phyloP scores from a whole-genome alignment of 2,888 invertebrate species.

The Xestia ashworthii region DNA sequence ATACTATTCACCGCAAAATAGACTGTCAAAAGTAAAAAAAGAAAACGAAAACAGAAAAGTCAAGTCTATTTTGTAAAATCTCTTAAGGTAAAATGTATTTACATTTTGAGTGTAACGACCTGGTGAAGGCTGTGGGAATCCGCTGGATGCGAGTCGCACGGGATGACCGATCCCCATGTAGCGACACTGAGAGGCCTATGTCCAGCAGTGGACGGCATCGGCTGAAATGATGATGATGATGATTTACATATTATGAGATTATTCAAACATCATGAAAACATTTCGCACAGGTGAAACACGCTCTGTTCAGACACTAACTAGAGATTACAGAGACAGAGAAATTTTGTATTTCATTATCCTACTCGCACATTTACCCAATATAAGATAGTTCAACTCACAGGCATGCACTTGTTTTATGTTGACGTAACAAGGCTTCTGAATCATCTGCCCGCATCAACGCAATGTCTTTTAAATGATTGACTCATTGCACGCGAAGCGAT shows the following conservation, averaged over 20 bases:
- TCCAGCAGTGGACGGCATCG: too few relatives aligned
- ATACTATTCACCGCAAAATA: neutral
- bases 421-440: conserved; percentile 22
- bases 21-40: too few relatives aligned
- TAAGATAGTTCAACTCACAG: conserved; percentile 3
- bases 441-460: conserved; percentile 32
- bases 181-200: too few relatives aligned
- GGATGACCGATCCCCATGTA: too few relatives aligned
- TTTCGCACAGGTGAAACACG: neutral
- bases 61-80: too few relatives aligned
- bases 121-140: too few relatives aligned
- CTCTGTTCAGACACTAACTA: neutral
- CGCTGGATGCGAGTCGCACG: too few relatives aligned
- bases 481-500: conserved; percentile 19
- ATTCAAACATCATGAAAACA: neutral
- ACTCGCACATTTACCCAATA: neutral
- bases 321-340: neutral
- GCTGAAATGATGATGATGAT: too few relatives aligned
- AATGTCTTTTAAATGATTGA: conserved; percentile 23
- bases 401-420: conserved; percentile 29
- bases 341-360: neutral
- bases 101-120: too few relatives aligned
- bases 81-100: too few relatives aligned
- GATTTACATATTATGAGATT: neutral
- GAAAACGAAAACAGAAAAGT: too few relatives aligned